Base-by-base conservation (phyloP, 2,888 invertebrate species). In the Eupithecia exiguata region DNA sequence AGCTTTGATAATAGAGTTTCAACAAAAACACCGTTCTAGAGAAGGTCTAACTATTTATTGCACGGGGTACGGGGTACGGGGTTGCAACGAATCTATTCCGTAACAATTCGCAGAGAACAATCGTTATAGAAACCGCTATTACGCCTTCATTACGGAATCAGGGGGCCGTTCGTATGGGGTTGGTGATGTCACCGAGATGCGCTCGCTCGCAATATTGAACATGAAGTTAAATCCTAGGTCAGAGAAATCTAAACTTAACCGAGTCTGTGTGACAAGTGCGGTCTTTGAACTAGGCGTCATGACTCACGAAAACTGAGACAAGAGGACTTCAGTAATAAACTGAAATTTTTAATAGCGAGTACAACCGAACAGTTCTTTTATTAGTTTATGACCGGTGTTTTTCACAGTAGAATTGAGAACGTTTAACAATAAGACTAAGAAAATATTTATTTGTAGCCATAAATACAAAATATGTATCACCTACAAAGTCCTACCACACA, bases 191-290 rank as follows among this genome's bases (percentile, higher is more conserved):
- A 46, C 46, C 46, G 18, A 46, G 7, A n/a, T 46, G 7, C 46
- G 6, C 6, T 18, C 18, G 18, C 46, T 46, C 18, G 46, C 21
- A 21, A 43, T 16, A 43, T 18, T 36, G 63, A 46, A n/a, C 66
- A 36, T 36, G n/a, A 68, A 61, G 43, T 46, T 62, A 68, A 71
- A 71, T 58, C 68, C 43, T 68, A 71, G 71, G 71, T 68, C 68
- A 65, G 18, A 58, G 40, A 35, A 62, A 62, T 71, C 67, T 68
- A 72, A 68, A 68, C 61, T 38, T 72, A 72, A 62, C 62, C 14
- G 25, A 62, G 68, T 46, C 62, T 38, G 67, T 36, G 58, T 43
- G 43, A 68, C 62, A 36, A 68, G 58, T 67, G n/a, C 25, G 68
- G 62, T 68, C 71, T 72, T 62, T 62, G 71, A 68, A 72, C 71